Base-by-base conservation (phyloP, 2,888 invertebrate species). In the Drosophila sordidula region DNA sequence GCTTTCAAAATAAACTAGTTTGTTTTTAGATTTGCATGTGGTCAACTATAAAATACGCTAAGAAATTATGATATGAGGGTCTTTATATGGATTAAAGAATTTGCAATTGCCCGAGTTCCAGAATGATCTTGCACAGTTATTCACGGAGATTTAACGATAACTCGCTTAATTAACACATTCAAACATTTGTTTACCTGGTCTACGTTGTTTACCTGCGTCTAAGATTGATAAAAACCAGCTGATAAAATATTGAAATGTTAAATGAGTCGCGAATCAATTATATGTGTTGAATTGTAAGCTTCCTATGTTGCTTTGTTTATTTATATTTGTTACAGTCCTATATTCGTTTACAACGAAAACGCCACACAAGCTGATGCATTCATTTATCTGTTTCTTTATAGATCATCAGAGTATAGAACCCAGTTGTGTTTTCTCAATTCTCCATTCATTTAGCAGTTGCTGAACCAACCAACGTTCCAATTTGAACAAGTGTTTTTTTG, bases 401-500 rank as follows among this genome's bases (percentile, higher is more conserved):
- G 36, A 51, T 51, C 25, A 41, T 32, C 25, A 34, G 54, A 16
- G 18, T 50, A 16, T 68, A 29, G 38, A 52, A n/a, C 38, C 22
- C 45, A 26, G 32, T 32, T 29, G 50, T 56, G 55, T 39, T 25
- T 66, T 34, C 34, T 34, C 34, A 34, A 51, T 32, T 54, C 36
- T 57, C 32, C 45, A 62, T 64, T 58, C 38, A 57, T 46, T 50
- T 39, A 41, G 36, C 44, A 41, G 50, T 38, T 61, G 39, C 49
- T 22, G 38, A 14, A 22, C 25, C 47, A 8, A 41, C 9, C 11
- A 54, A 55, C 59, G 66, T 59, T 77, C 70, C 69, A 78, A 67
- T 87, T 81, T 75, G 51, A 59, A 65, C 87, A 85, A 76, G 70
- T 87, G 85, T 70, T 75, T 57, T 50, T 9, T 61, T 58, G 18